phyloP scores from a whole-genome alignment of 2,888 invertebrate species.

The Hydriomena furcata region DNA sequence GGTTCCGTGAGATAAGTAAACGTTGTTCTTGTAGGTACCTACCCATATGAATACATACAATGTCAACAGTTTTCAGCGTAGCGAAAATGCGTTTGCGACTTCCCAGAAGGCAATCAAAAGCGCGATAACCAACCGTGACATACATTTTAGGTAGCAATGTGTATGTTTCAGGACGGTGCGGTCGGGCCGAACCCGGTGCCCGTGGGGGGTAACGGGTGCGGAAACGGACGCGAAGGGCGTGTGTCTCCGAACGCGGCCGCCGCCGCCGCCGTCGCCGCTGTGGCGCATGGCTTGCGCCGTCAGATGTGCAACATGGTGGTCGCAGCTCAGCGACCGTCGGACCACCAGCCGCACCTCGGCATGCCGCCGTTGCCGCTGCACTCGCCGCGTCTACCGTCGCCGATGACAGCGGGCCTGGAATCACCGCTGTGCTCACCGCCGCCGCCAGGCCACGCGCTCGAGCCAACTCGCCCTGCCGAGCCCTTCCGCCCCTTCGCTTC shows the following conservation, averaged over 20 bases:
- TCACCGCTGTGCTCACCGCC: slow-evolving; percentile 86
- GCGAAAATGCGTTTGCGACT: slow-evolving; percentile 55
- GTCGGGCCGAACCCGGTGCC: slow-evolving; percentile 66
- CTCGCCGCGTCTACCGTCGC: slow-evolving; percentile 79
- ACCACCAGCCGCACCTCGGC: slow-evolving; percentile 77
- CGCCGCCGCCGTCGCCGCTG: slow-evolving; percentile 93
- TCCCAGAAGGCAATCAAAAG: slow-evolving; percentile 3
- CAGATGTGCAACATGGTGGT: slow-evolving; percentile 94
- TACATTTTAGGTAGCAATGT: slow-evolving; percentile 39
- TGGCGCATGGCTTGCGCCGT: slow-evolving; percentile 92
- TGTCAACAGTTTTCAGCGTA: slow-evolving; percentile 36
- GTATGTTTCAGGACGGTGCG: slow-evolving; percentile 84
- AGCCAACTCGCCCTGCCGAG: slow-evolving; percentile 79
- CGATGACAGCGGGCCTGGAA: slow-evolving; percentile 83
- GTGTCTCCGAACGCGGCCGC: slow-evolving; percentile 87
- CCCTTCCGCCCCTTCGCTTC: slow-evolving; percentile 84
- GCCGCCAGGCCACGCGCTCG: slow-evolving; percentile 86
- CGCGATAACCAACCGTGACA: slow-evolving; percentile 19
- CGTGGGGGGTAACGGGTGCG: slow-evolving; percentile 80
- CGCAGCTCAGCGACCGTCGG: slow-evolving; percentile 69
- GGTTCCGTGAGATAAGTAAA: not conserved
- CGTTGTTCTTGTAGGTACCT: not conserved
- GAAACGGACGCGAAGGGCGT: slow-evolving; percentile 81
- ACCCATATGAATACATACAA: not conserved
- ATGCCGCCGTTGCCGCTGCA: slow-evolving; percentile 67